Evolutionary conservation across 2,797 vertebrate genomes (phyloP), one percentile per base, ranked within the genome.

Genomic region (Molossus alvarezi): DNA sequence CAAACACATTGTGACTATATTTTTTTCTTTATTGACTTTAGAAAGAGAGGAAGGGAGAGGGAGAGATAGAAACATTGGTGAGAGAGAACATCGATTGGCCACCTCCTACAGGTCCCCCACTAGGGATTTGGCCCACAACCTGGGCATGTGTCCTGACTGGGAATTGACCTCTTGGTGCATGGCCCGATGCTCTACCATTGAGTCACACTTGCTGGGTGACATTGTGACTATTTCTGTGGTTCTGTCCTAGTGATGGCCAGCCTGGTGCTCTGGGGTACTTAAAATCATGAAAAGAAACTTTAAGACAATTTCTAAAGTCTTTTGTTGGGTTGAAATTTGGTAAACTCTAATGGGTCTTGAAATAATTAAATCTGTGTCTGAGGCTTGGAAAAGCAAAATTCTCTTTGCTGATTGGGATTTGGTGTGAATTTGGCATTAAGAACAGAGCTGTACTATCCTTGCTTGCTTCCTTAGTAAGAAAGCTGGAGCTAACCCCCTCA

Each of bases 341-440:
- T 65, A 8, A 73, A 60, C 5, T 69, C n/a, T 79, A 89, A 84
- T 83, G 53, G 51, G 67, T 88, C 60, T 94, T 62, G 27, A 82
- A 92, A 93, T 65, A 91, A 90, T 7, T 84, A 27, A 55, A 23
- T 73, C 57, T 29, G 2, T 76, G 41, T 95, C 41, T 80, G 33
- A 88, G 51, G 21, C 60, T 81, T 65, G 75, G 33, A 76, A 69
- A 86, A 37, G n/a, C 41, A 87, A 88, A 57, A 91, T 90, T 96
- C n/a, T 87, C 12, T 82, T 85, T 27, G 64, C 37, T 88, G 2
- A 9, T 33, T 58, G 25, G 23, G 9, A 83, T 90, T 95, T 92
- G 57, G 37, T 73, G 51, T 25, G 12, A 67, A 87, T 60, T 79
- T 86, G 45, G 9, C 69, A 27, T 88, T 77, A 83, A 65, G 8